Evolutionary conservation across 1,140 invertebrate genomes (phyloP).

Genomic region (Chironomus tepperi): DNA sequence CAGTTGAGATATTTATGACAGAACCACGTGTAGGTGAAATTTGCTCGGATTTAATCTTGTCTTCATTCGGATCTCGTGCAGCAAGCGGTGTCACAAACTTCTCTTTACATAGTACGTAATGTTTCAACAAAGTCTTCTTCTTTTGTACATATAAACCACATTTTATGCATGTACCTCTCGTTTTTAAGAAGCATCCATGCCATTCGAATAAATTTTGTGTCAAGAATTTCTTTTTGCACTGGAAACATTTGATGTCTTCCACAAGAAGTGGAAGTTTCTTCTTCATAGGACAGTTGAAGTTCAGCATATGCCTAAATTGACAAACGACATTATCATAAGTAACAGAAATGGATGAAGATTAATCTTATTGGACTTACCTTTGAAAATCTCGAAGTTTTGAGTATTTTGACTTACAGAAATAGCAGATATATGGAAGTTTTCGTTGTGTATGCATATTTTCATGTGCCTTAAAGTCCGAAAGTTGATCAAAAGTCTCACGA

Average conservation of each 20-base stretch:
- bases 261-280: neutral
- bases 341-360: neutral
- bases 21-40: neutral
- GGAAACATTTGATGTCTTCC: conserved; percentile 12
- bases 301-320: conserved; percentile 5
- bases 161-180: neutral
- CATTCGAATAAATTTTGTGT: conserved; percentile 20
- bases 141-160: neutral
- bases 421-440: neutral
- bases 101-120: neutral
- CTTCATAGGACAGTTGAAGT: neutral
- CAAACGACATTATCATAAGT: neutral
- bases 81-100: neutral
- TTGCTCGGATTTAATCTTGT: neutral
- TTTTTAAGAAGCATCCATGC: conserved; percentile 7
- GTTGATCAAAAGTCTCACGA: neutral
- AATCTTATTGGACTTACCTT: neutral
- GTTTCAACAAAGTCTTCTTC: neutral
- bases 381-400: neutral
- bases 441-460: neutral
- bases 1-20: neutral
- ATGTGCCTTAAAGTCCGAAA: neutral
- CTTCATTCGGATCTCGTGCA: neutral
- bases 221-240: conserved; percentile 16
- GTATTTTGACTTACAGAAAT: neutral